Evolutionary conservation across 2,888 invertebrate genomes (phyloP), one percentile per base, ranked within the genome.

Genomic region (Drosophila tanythrix): DNA sequence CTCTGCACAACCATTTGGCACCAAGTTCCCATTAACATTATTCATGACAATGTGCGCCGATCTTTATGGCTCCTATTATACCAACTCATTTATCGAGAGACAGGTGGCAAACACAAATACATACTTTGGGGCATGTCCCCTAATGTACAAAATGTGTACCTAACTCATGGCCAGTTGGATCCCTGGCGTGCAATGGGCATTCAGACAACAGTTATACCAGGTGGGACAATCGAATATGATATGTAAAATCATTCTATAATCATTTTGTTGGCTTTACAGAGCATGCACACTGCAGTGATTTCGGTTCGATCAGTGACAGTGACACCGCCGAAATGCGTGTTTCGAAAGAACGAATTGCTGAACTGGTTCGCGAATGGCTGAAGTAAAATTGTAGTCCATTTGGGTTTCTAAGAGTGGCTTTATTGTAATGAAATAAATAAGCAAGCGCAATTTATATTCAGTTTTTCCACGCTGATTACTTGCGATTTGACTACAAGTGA

Each of bases 121-220:
- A 2, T 81, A 92, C 58, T 95, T 94, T 79, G 94, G 94, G 94
- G 94, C 3, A 78, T 91, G 13, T 69, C 88, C 35, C 94, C 94
- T 0, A 92, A 93, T 29, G 93, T 94, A 0, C 92, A 91, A 35
- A 94, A 94, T 81, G 94, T 95, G 0, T 93, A 94, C 31, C 93
- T 94, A 61, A 93, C 94, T 2, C 94, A 95, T 76, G 95, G 95
- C 1, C 92, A 93, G 46, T 76, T 94, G 59, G 95, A 95, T 92
- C 95, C 95, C 10, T 95, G 95, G 95, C 93, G 94, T 74, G 89
- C 93, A 0, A 92, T 94, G 79, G 94, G 95, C 27, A 90, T 90
- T 50, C 86, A 89, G 48, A 88, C 90, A 2, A 92, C 89, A 1
- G 64, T 92, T 56, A 88, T 93, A 66, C 92, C 92, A 69, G 73